Percentiles rank a stretch among this genome's conserved stretches.
These are phyloP conservation scores for Scolanthus callimorphus DNA, from an alignment of 92 coral and sea anemone genomes.

Conservation along the genomic window DNA sequence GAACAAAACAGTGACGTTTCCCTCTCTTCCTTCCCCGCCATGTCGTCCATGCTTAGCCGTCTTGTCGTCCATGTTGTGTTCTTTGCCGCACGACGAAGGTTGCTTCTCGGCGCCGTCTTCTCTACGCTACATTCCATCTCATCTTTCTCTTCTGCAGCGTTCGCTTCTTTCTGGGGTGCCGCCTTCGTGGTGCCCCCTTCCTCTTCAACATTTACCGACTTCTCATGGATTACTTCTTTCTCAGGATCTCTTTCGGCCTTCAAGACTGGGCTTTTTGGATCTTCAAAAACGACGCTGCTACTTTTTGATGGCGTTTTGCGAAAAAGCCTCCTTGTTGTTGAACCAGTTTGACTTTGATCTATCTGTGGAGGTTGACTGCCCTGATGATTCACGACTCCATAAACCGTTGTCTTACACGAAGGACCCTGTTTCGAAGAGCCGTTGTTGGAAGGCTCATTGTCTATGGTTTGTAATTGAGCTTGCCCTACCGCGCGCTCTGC, in stretches of 20 bases:
- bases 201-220: no score
- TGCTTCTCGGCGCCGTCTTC: background rate
- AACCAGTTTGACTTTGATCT: background rate
- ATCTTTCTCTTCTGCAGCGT: background rate
- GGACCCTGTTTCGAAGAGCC: no score
- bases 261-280: no score
- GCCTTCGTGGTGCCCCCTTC: background rate
- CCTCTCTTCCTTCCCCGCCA: background rate
- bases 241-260: no score
- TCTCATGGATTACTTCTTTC: no score
- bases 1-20: background rate
- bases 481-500: no score
- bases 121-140: no score
- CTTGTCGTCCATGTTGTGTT: background rate
- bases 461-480: no score
- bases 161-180: background rate
- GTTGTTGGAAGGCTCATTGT: no score
- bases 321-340: background rate
- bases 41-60: background rate
- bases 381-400: background rate
- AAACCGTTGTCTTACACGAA: no score
- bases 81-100: background rate
- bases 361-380: background rate
- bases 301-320: background rate
- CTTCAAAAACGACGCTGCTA: no score